Base-by-base conservation (phyloP, 1,140 invertebrate species). In the Octopus sinensis region DNA sequence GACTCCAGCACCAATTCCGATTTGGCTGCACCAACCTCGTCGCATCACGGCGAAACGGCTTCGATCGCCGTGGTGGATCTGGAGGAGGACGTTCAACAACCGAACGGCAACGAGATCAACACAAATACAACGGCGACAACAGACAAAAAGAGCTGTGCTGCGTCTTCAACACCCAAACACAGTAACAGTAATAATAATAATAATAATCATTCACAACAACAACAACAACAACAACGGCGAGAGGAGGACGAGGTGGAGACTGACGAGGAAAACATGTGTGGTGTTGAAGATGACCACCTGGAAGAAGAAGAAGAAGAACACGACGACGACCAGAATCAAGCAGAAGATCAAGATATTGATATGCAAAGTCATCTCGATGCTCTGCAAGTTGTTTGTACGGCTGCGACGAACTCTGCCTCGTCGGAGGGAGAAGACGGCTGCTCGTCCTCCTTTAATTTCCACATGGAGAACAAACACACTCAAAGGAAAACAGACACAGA, bases 401-500 rank as follows among this genome's bases (percentile, higher is more conserved):
- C 68, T 1, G 68, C 68, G 3, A 73, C 68, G 6, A 73, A 73
- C 30, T 73, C 68, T 23, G 68, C 76, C 76, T 51, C 76, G 4
- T 77, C 76, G 6, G 76, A 77, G 6, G 52, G 76, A 6, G 76
- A 77, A 53, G 76, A 77, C 43, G 76, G 76, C 43, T 73, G 68
- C 3, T 73, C 68, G 4, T 73, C 68, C 30, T 52, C 76, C 1
- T 77, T 77, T 6, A 77, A 53, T 17, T 77, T 77, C 4, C 52
- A 82, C 30, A 86, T 86, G 84, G 87, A 88, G 79, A 89, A 89
- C 79, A 85, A 86, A 82, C 87, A 89, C 79, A 89, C 88, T 10
- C 86, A 87, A 78, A 84, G 88, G 62, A 89, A 89, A 81, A 89
- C 88, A 5, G 88, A 86, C 30, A 87, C 87, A 9, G 88, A 89